Conservation (phyloP, 2,797 vertebrate species). For the Pseudochaenichthys georgianus region DNA sequence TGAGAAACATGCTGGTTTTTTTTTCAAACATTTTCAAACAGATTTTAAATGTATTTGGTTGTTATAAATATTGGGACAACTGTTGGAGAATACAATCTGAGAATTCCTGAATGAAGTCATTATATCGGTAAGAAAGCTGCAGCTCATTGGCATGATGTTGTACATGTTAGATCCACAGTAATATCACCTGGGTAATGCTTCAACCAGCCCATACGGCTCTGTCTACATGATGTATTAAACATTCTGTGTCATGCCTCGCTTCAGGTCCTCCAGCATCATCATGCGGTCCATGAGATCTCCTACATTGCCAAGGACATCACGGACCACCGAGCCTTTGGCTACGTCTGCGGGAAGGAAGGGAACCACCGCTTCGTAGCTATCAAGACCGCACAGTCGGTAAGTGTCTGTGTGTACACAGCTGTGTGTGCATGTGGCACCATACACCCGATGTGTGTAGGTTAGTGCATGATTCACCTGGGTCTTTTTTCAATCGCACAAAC, state of each 20-base stretch:
- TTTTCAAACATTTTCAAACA: background rate
- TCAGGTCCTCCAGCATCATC: slow-evolving; percentile 96
- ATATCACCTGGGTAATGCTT: background rate
- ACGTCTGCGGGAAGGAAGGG: slow-evolving; percentile 97
- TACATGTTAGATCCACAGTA: background rate
- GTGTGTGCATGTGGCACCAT: slow-evolving; percentile 17
- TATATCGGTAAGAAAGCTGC: background rate
- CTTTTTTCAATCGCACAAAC: slow-evolving; percentile 22
- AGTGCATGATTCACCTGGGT: slow-evolving; percentile 53
- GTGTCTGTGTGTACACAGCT: slow-evolving; percentile 59
- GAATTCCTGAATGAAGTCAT: background rate
- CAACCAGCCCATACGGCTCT: too few species aligned
- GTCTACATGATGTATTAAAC: slow-evolving; percentile 9
- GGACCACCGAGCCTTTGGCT: slow-evolving; percentile 98
- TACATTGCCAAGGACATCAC: slow-evolving; percentile 99
- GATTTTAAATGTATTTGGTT: background rate
- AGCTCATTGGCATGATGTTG: background rate
- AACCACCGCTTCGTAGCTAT: slow-evolving; percentile 99
- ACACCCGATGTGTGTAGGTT: slow-evolving; percentile 29
- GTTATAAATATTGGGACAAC: background rate
- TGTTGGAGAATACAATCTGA: background rate
- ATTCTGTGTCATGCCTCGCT: slow-evolving; percentile 20
- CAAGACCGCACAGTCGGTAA: slow-evolving; percentile 97
- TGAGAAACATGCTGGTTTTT: background rate
- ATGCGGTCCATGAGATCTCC: slow-evolving; percentile 98